These are phyloP conservation scores for Macrobrachium nipponense DNA, from an alignment of 1,140 invertebrate species.

Conservation along the genomic window DNA sequence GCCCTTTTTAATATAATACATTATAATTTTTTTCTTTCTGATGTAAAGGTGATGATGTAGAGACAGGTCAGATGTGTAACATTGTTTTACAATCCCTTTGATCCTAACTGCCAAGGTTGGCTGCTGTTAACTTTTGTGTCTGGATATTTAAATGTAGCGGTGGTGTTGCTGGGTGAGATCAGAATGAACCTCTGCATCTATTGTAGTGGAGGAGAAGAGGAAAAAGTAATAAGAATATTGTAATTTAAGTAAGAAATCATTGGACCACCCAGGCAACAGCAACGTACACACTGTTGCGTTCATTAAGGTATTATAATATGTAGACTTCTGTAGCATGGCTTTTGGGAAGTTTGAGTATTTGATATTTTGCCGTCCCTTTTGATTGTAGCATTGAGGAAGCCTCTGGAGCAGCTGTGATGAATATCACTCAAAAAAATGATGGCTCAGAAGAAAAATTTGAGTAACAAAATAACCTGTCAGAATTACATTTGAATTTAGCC, in stretches of 20 bases:
- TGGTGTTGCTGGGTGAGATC: constrained; percentile 40
- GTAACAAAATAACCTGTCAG: constrained; percentile 23
- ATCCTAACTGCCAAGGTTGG: constrained; percentile 38
- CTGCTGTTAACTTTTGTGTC: constrained; percentile 57
- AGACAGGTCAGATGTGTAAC: constrained; percentile 42
- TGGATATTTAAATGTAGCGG: constrained; percentile 43
- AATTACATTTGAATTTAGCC: constrained; percentile 34
- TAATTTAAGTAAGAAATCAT: constrained; percentile 7
- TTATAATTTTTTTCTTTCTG: background rate
- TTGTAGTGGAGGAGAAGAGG: constrained; percentile 11
- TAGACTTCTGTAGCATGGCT: constrained; percentile 62
- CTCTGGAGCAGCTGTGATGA: constrained; percentile 40
- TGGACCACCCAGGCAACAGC: constrained; percentile 42
- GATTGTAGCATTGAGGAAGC: constrained; percentile 55
- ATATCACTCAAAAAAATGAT: constrained; percentile 25
- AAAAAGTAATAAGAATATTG: background rate
- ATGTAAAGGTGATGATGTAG: constrained; percentile 33
- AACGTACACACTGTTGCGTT: constrained; percentile 43
- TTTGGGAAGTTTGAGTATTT: constrained; percentile 61
- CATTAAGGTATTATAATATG: constrained; percentile 58
- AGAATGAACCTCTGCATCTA: constrained; percentile 17
- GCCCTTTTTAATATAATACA: constrained; percentile 27
- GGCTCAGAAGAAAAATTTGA: constrained; percentile 39
- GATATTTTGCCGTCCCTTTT: constrained; percentile 62
- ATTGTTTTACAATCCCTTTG: constrained; percentile 22